Percentiles rank a stretch among this genome's conserved stretches.
These are phyloP conservation scores for Trachurus trachurus DNA, from an alignment of 2,797 vertebrate genomes.

Conservation along the genomic window DNA sequence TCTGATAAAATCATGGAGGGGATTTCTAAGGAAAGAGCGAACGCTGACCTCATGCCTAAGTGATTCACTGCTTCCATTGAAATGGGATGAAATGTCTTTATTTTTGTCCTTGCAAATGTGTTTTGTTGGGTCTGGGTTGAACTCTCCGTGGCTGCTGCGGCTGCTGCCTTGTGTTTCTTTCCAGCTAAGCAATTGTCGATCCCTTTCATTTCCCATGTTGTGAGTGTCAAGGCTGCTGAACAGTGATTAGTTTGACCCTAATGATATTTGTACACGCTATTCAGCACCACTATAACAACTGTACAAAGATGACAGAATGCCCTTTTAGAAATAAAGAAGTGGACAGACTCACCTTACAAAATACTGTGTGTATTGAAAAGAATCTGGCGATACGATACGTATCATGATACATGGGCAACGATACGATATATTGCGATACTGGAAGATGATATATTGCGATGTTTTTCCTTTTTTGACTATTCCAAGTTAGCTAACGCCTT, in stretches of 20 bases:
- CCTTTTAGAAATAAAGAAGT: conserved; percentile 4
- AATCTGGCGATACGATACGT: no score
- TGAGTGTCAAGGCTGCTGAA: conserved; percentile 42
- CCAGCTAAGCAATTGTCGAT: conserved; percentile 60
- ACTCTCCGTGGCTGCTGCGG: conserved; percentile 45
- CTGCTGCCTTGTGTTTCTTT: conserved; percentile 35
- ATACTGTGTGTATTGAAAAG: no score
- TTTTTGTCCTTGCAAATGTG: conserved; percentile 48
- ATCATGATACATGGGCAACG: no score
- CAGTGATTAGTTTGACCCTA: conserved; percentile 36
- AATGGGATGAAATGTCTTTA: conserved; percentile 28
- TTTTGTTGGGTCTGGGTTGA: conserved; percentile 53
- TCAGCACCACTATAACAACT: conserved; percentile 15
- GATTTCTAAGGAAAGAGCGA: conserved; percentile 32
- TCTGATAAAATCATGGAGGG: conserved; percentile 56
- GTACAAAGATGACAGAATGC: neutral
- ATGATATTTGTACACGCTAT: conserved; percentile 34
- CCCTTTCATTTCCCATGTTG: conserved; percentile 48
- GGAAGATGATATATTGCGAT: no score
- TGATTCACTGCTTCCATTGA: conserved; percentile 58
- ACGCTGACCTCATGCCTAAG: conserved; percentile 47
- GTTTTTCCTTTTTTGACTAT: no score
- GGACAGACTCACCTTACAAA: neutral
- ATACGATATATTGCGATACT: no score
- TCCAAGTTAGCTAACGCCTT: no score